phyloP scores from a whole-genome alignment of 2,888 invertebrate species.

The Eurytoma adleriae region DNA sequence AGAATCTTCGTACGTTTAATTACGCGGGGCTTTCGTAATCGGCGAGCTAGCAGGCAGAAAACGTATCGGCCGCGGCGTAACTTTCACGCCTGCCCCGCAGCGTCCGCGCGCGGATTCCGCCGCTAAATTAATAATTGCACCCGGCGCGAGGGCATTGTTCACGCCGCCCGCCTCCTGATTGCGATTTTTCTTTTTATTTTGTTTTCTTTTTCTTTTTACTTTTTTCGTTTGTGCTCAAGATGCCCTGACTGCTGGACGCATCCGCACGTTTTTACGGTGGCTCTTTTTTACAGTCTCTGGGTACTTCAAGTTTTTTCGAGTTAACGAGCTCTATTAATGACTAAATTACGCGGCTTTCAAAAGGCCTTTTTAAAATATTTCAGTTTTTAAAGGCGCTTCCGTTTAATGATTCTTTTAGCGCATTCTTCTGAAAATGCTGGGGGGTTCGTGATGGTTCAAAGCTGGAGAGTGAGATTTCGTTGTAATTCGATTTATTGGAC shows the following conservation, averaged over 20 bases:
- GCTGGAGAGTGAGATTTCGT: background rate
- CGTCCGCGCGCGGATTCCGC: slow-evolving; percentile 11
- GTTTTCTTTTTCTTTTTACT: background rate
- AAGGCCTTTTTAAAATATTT: background rate
- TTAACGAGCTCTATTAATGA: too few relatives aligned
- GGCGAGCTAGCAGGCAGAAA: slow-evolving; percentile 5
- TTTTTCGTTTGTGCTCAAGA: background rate
- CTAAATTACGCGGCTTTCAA: background rate
- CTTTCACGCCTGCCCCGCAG: slow-evolving; percentile 44
- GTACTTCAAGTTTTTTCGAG: background rate
- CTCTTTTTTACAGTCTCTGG: background rate
- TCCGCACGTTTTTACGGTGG: background rate
- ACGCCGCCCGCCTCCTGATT: background rate
- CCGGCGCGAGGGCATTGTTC: background rate
- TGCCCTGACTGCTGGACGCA: background rate
- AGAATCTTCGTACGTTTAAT: slow-evolving; percentile 42
- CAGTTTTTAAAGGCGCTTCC: background rate
- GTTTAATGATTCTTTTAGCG: background rate
- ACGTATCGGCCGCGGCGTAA: slow-evolving; percentile 26
- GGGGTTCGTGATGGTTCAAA: too few relatives aligned
- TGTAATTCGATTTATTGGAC: background rate
- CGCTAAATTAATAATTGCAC: slow-evolving; percentile 23
- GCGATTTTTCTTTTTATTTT: too few relatives aligned
- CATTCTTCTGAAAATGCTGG: background rate
- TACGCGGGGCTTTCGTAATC: slow-evolving; percentile 41